Evolutionary conservation across 2,797 vertebrate genomes (phyloP).

Genomic region (Rhynchonycteris naso): DNA sequence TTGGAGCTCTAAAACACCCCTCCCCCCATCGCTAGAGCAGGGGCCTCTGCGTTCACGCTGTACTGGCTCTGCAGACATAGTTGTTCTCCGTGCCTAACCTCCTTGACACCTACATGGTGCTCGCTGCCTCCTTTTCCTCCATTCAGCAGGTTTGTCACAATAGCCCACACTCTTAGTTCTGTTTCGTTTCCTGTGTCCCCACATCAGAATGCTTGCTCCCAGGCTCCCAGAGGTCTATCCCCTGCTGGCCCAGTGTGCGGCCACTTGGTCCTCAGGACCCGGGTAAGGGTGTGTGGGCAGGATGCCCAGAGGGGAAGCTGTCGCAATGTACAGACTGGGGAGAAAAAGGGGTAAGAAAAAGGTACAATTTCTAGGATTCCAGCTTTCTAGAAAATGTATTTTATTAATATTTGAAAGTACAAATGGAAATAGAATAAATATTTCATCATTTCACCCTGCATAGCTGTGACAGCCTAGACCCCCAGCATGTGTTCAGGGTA

Average conservation of each 20-base stretch:
- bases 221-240: not conserved
- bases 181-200: not conserved
- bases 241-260: not conserved
- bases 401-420: not conserved
- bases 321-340: not conserved
- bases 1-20: not conserved
- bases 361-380: not conserved
- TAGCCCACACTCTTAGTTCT: accelerated
- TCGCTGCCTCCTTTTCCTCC: not conserved
- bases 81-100: not conserved
- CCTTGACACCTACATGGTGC: not conserved
- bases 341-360: not conserved
- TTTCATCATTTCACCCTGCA: not conserved
- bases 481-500: accelerated
- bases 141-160: not conserved
- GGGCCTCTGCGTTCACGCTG: not conserved
- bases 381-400: slow-evolving; percentile 57
- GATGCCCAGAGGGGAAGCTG: not conserved
- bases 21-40: not conserved
- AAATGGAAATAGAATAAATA: slow-evolving; percentile 68
- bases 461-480: not conserved
- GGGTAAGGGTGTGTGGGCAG: not conserved
- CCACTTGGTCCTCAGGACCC: not conserved
- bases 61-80: not conserved
- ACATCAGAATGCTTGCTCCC: not conserved